Base-by-base conservation (phyloP, 2,113 vertebrate species). In the Campylomormyrus tamandua region DNA sequence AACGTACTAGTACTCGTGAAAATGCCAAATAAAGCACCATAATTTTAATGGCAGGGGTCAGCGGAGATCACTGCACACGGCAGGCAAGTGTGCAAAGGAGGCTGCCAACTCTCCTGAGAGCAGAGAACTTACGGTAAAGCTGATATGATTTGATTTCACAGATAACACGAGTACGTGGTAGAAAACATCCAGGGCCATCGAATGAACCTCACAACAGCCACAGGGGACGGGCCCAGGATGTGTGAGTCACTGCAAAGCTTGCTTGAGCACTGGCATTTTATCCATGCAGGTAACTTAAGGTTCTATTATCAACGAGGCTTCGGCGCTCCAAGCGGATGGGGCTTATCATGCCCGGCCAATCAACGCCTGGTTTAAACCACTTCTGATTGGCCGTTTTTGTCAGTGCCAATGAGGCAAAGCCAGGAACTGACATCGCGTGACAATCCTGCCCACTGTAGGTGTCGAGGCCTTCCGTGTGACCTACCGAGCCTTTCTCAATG, bases 401-500 rank as follows among this genome's bases (percentile, higher is more conserved):
- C 35, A 19, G 74, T 8, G 17, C 74, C 31, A 77, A 77, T 77
- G 74, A 39, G 35, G 74, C 35, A 19, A 19, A 77, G 39, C 4
- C 31, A 21, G 35, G 74, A 35, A 42, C 15, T 19, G 74, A 17
- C 74, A 17, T 5, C 13, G 15, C 35, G 35, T 8, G 15, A 2
- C 17, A 19, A 21, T 19, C 31, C 74, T 35, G 35, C 74, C 74
- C 15, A 19, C 35, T 17, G 3, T 42, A 1, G 5, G 13, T 7
- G 9, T 39, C 0, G 35, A 39, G 5, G 27, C 70, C 31, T 77
- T 39, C 74, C 39, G 5, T 19, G 74, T 85, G 45, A 95, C 97
- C 98, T 94, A 99, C 98, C 9, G 98, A 99, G 93, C 98, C 98
- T 94, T 99, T 99, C 94, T 99, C 98, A 92, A 99, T 97, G 92